These are phyloP conservation scores for Vanessa cardui DNA, from an alignment of 2,888 invertebrate species.

Conservation along the genomic window DNA sequence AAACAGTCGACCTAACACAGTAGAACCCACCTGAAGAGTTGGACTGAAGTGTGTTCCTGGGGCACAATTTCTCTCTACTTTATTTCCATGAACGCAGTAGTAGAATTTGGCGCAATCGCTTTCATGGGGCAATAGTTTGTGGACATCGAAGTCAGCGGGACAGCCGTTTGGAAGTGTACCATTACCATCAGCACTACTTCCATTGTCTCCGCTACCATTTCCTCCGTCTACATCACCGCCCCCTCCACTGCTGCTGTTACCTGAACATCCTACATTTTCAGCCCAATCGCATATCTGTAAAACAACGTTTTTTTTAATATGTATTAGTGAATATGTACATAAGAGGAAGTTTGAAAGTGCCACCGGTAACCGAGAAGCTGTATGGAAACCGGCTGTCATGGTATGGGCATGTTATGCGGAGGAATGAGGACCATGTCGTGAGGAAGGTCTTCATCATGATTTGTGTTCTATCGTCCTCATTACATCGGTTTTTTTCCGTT, in stretches of 20 bases:
- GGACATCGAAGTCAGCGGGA: constrained; percentile 46
- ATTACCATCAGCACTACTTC: not conserved
- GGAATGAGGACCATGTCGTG: too few relatives aligned
- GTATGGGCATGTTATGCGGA: too few relatives aligned
- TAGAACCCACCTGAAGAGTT: constrained; percentile 39
- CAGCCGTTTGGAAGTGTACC: constrained; percentile 47
- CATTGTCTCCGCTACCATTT: too few relatives aligned
- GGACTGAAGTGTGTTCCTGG: constrained; percentile 47
- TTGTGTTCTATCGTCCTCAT: too few relatives aligned
- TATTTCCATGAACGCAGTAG: constrained; percentile 49
- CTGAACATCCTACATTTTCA: not conserved
- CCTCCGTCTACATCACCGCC: not conserved
- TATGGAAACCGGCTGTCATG: too few relatives aligned
- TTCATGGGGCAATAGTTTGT: constrained; percentile 51
- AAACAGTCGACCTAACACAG: too few relatives aligned
- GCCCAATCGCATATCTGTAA: constrained; percentile 18
- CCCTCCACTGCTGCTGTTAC: not conserved
- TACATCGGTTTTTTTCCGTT: too few relatives aligned
- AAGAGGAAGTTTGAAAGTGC: too few relatives aligned
- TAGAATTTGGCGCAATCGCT: constrained; percentile 53
- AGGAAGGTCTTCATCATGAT: too few relatives aligned
- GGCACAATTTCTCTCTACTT: constrained; percentile 40
- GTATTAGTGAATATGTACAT: not conserved
- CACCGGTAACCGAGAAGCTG: too few relatives aligned
- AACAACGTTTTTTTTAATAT: not conserved